A percentile compares a stretch with the other conserved stretches of the same genome.
These are phyloP conservation scores for Rhinopithecus roxellana DNA, from an alignment of 2,113 vertebrate species.

Conservation along the genomic window DNA sequence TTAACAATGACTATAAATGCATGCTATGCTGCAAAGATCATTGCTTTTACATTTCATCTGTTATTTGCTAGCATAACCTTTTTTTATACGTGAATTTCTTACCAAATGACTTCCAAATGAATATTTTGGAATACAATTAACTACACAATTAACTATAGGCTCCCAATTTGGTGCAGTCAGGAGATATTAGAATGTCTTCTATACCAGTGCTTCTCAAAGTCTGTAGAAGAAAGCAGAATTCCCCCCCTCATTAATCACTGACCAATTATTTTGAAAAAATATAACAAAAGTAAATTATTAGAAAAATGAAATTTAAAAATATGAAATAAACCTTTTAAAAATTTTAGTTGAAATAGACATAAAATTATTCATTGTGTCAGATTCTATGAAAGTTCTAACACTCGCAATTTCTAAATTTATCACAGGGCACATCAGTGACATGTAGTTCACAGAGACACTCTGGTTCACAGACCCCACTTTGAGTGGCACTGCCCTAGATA, in stretches of 20 bases:
- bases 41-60: neutral
- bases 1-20: slow-evolving; percentile 38
- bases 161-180: neutral
- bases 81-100: neutral
- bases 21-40: neutral
- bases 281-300: neutral
- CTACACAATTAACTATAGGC: neutral
- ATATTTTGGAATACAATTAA: neutral
- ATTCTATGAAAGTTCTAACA: neutral
- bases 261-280: neutral
- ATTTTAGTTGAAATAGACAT: neutral
- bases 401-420: neutral
- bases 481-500: neutral
- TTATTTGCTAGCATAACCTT: neutral
- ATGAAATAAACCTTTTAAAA: neutral
- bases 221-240: neutral
- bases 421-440: neutral
- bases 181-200: neutral
- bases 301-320: neutral
- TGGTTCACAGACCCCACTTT: neutral
- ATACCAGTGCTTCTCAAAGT: neutral
- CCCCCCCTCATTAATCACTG: too few species aligned
- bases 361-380: neutral
- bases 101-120: neutral
- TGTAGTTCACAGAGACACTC: neutral